A percentile compares a stretch with the other conserved stretches of the same genome.
Conservation (phyloP, 2,113 vertebrate species). For the Hypocryptadius cinnamomeus region DNA sequence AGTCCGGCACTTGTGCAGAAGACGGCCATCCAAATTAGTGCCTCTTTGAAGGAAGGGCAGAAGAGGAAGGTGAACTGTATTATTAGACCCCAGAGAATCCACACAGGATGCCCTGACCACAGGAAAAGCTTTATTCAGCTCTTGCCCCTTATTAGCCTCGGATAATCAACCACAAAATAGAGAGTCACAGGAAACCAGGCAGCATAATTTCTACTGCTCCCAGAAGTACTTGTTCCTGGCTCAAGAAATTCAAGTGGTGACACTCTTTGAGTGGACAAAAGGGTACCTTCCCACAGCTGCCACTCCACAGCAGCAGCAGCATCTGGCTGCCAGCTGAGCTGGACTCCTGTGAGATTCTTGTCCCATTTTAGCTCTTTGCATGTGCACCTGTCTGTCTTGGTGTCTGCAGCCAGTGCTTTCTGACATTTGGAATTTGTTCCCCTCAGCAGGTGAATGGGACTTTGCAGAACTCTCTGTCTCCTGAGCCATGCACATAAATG, state of each 20-base stretch:
- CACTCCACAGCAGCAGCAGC: not conserved
- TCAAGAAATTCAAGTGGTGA: not conserved
- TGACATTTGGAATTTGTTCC: accelerated
- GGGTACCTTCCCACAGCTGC: not conserved
- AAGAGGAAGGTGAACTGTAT: conserved; percentile 55
- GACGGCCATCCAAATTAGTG: conserved; percentile 12
- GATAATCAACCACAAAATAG: conserved; percentile 50
- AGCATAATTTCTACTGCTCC: not conserved
- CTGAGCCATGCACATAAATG: not conserved
- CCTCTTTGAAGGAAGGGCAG: conserved; percentile 9
- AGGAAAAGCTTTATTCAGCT: conserved; percentile 52
- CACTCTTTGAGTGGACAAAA: not conserved
- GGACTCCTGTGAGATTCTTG: not conserved
- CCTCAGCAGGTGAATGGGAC: not conserved
- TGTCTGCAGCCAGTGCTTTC: not conserved
- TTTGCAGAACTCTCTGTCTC: not conserved
- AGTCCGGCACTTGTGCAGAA: not conserved
- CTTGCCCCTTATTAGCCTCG: conserved; percentile 30
- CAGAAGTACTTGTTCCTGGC: not conserved
- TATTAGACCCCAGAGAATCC: conserved; percentile 44
- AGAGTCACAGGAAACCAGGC: conserved; percentile 33
- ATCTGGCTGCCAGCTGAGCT: not conserved
- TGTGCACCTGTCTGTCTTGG: not conserved
- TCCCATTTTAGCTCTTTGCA: not conserved
- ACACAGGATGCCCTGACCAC: conserved; percentile 53